Conservation (phyloP, 2,888 invertebrate genomes). For the Fragum sueziense region DNA sequence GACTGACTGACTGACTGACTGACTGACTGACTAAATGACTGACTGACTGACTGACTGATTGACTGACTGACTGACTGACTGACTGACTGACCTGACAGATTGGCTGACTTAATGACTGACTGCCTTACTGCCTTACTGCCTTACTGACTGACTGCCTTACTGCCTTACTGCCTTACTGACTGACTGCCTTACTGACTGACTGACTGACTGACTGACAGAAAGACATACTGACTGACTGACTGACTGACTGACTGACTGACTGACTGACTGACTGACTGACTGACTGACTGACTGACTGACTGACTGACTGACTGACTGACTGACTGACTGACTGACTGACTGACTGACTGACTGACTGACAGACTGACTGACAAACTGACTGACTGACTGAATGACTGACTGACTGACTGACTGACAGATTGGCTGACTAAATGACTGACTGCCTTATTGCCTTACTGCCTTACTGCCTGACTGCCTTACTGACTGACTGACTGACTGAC, state of each 20-base stretch:
- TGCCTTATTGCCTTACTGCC: no score
- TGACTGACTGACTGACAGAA: no score
- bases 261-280: slow-evolving; percentile 17
- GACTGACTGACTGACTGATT: no score
- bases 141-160: slow-evolving; percentile 6
- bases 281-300: slow-evolving; percentile 5
- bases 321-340: slow-evolving; percentile 11
- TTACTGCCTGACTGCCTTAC: slow-evolving; percentile 6
- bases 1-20: not conserved
- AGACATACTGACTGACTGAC: not conserved
- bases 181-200: not conserved
- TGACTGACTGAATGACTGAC: slow-evolving; percentile 4
- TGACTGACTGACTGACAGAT: slow-evolving; percentile 10
- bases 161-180: slow-evolving; percentile 2
- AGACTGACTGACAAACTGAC: no score
- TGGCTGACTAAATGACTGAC: no score
- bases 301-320: slow-evolving; percentile 11
- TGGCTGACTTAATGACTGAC: slow-evolving; percentile 13
- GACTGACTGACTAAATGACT: no score
- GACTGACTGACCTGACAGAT: no score
- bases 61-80: no score
- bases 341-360: slow-evolving; percentile 13
- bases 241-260: not conserved
- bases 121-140: slow-evolving; percentile 3
- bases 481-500: slow-evolving; percentile 8